phyloP scores from a whole-genome alignment of 2,113 vertebrate genomes.

The Orcinus orca region DNA sequence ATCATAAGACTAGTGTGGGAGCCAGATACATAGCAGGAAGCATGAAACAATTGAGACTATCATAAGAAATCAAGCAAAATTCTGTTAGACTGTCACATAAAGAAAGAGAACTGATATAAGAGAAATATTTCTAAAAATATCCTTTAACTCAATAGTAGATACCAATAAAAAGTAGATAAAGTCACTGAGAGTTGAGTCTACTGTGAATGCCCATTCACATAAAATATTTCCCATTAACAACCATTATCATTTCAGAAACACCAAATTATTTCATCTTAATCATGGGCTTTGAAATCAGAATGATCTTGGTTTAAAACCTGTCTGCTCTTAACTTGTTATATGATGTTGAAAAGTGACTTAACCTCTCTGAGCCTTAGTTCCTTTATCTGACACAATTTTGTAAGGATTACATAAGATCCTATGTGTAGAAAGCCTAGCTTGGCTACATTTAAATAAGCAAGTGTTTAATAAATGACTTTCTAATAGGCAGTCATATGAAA shows the following conservation, averaged over 20 bases:
- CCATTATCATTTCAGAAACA: background rate
- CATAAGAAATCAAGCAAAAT: constrained; percentile 26
- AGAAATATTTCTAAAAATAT: background rate
- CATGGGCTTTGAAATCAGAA: background rate
- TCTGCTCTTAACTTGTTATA: background rate
- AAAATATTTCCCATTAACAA: background rate
- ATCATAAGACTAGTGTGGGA: background rate
- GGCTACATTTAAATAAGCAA: constrained; percentile 1
- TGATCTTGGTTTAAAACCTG: background rate
- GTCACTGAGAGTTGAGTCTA: background rate
- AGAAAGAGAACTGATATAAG: background rate
- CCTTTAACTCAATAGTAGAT: background rate
- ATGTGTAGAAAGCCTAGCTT: background rate
- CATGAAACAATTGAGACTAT: background rate
- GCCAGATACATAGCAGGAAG: background rate
- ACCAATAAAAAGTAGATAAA: background rate
- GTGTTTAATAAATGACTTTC: background rate
- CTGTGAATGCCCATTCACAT: background rate
- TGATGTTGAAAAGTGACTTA: background rate
- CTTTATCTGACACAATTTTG: background rate
- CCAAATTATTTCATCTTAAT: background rate
- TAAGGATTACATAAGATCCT: background rate
- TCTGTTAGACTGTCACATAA: background rate
- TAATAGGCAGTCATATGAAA: background rate
- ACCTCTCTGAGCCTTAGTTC: background rate